phyloP scores from a whole-genome alignment of 2,797 vertebrate species.

The Gallirallus australis region DNA sequence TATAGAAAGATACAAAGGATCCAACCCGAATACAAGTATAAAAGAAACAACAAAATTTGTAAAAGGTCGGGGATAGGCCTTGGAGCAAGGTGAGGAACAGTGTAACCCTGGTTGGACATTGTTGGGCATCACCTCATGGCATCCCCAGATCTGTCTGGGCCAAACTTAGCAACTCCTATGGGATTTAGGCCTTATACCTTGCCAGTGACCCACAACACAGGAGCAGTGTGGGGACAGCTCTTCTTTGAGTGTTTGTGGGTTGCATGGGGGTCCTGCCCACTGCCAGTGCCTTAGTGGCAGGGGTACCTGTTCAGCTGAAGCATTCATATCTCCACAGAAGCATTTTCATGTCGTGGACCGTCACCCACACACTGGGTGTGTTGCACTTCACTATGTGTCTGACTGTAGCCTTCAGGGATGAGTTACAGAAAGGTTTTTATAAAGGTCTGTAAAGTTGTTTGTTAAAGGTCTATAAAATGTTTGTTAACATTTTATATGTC shows the following conservation, averaged over 20 bases:
- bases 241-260: accelerated
- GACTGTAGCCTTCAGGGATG: not conserved
- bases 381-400: not conserved
- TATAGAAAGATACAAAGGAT: not conserved
- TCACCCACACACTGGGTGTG: not conserved
- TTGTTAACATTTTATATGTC: not conserved
- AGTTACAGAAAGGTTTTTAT: not conserved
- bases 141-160: not conserved
- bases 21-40: not conserved
- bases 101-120: not conserved
- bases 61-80: accelerated
- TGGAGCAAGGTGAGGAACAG: not conserved
- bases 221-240: not conserved
- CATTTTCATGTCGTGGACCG: not conserved
- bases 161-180: not conserved
- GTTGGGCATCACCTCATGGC: not conserved
- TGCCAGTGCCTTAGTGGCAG: not conserved
- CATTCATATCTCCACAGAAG: not conserved
- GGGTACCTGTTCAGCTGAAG: not conserved
- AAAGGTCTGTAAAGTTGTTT: not conserved
- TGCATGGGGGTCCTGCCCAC: not conserved
- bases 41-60: not conserved
- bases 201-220: not conserved
- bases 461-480: not conserved
- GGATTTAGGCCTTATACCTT: not conserved